Evolutionary conservation across 2,888 invertebrate species (phyloP).

Genomic region (Hemaris fuciformis): DNA sequence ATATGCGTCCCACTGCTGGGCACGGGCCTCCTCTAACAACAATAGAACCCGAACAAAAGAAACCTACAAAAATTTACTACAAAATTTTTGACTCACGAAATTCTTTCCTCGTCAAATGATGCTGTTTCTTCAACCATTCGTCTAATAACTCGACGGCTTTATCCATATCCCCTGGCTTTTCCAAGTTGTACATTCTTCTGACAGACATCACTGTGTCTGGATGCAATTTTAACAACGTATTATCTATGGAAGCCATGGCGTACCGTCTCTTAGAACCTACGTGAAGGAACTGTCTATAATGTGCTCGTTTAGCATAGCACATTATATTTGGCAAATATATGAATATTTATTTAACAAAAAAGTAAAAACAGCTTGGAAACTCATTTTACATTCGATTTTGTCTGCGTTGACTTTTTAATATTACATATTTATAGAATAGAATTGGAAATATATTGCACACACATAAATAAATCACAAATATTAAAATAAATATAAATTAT

Average conservation of each 20-base stretch:
- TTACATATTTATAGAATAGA: too few relatives aligned
- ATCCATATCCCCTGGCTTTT: slow-evolving; percentile 33
- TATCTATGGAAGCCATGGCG: background rate
- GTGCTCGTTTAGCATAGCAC: background rate
- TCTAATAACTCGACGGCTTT: slow-evolving; percentile 38
- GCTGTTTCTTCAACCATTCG: slow-evolving; percentile 48
- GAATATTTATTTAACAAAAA: too few relatives aligned
- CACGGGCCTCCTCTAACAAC: too few relatives aligned
- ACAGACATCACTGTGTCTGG: slow-evolving; percentile 31
- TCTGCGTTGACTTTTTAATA: too few relatives aligned
- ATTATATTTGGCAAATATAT: background rate
- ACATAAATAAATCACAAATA: too few relatives aligned
- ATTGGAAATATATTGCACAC: too few relatives aligned
- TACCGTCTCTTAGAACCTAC: background rate
- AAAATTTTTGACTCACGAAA: slow-evolving; percentile 40
- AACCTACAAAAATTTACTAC: background rate
- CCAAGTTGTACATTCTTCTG: slow-evolving; percentile 35
- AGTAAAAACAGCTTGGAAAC: too few relatives aligned
- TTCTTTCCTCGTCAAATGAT: slow-evolving; percentile 43
- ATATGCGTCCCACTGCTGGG: too few relatives aligned
- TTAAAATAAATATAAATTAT: too few relatives aligned
- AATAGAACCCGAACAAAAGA: too few relatives aligned
- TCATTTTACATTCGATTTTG: too few relatives aligned
- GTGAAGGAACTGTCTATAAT: background rate
- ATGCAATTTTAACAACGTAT: slow-evolving; percentile 21